Conservation (phyloP, 2,888 invertebrate genomes). For the Ernsta delagoae region DNA sequence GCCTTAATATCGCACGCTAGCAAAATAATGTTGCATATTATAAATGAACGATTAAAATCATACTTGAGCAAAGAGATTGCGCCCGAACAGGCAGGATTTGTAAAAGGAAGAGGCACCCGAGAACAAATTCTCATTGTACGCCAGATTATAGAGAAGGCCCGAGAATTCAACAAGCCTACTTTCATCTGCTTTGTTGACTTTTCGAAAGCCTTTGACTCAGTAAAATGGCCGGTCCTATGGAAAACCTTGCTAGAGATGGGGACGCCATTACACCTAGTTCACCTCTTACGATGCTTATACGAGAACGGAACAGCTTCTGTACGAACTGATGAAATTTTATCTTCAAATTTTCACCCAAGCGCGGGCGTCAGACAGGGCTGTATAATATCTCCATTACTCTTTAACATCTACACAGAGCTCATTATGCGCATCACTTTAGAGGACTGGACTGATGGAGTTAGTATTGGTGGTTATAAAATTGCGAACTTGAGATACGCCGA, state of each 20-base stretch:
- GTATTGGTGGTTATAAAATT: slow-evolving; percentile 1
- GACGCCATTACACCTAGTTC: background rate
- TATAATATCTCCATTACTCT: background rate
- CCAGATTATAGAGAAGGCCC: background rate
- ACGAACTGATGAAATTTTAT: slow-evolving; percentile 1
- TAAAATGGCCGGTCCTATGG: background rate
- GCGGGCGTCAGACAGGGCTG: background rate
- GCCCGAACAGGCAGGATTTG: background rate
- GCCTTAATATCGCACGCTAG: background rate
- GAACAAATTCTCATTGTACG: no score
- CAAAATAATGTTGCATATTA: background rate
- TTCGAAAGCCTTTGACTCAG: background rate
- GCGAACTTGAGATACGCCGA: background rate
- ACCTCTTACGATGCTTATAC: slow-evolving; percentile 1
- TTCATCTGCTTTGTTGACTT: background rate
- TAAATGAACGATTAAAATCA: slow-evolving; percentile 2
- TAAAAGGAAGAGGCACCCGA: background rate
- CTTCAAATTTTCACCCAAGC: background rate
- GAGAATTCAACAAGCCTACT: background rate
- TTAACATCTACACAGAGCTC: slow-evolving; percentile 4
- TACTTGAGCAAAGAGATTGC: background rate
- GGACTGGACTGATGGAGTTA: slow-evolving; percentile 1
- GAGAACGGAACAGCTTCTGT: background rate
- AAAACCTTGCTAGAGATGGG: slow-evolving; percentile 5
- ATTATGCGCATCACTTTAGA: background rate